Percentiles rank a stretch among this genome's conserved stretches.
Conservation (phyloP, 2,797 vertebrate genomes). For the Myotis findleyi region DNA sequence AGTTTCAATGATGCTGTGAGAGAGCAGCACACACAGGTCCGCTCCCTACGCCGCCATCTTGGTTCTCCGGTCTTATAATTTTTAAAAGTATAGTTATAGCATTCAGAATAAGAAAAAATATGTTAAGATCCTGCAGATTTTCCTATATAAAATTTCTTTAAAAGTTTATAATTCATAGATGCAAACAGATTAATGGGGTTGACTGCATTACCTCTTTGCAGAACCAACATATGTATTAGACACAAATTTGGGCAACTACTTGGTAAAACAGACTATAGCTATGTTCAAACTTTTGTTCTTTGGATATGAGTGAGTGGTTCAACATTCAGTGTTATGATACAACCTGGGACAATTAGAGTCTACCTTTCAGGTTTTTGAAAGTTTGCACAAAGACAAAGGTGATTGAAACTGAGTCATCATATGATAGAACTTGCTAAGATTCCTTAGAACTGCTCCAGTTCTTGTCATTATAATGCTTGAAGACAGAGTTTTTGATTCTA, state of each 20-base stretch:
- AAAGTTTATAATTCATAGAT: not conserved
- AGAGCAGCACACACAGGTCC: too few species aligned
- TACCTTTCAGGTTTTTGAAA: not conserved
- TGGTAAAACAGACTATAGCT: not conserved
- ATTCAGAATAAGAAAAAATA: not conserved
- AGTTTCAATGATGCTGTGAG: too few species aligned
- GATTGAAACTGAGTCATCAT: not conserved
- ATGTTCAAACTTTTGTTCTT: not conserved
- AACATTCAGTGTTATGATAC: not conserved
- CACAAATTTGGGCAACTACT: not conserved
- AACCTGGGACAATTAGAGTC: not conserved
- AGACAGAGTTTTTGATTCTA: slow-evolving; percentile 20
- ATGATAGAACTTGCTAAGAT: not conserved
- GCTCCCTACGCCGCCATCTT: too few species aligned
- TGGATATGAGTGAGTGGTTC: not conserved
- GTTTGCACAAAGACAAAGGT: not conserved
- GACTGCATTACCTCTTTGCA: not conserved
- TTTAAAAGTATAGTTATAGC: not conserved
- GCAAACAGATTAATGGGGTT: not conserved
- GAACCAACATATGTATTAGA: not conserved
- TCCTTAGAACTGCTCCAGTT: not conserved
- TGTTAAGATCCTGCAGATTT: not conserved
- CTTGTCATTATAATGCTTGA: not conserved
- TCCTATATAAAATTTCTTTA: not conserved
- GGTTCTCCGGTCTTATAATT: not conserved